These are phyloP conservation scores for Lepisosteus osseus DNA, from an alignment of 2,113 vertebrate species.

Conservation along the genomic window DNA sequence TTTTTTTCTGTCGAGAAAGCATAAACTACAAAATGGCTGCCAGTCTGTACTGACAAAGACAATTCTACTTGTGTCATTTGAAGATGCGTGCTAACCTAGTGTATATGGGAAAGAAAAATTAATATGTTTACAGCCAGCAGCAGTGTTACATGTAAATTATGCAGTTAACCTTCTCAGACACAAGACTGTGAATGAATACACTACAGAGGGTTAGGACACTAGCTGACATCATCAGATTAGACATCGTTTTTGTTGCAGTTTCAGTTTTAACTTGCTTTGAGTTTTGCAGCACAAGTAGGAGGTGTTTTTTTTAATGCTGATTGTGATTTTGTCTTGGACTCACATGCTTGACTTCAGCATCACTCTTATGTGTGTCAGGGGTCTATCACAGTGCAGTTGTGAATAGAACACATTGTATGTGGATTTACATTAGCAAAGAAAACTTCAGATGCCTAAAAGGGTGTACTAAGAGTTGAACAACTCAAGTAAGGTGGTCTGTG, in stretches of 20 bases:
- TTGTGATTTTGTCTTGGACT: slow-evolving; percentile 38
- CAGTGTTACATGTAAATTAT: not conserved
- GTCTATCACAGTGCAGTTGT: slow-evolving; percentile 39
- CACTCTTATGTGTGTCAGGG: slow-evolving; percentile 54
- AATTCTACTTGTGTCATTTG: not conserved
- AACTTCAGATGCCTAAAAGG: slow-evolving; percentile 27
- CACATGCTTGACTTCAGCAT: slow-evolving; percentile 46
- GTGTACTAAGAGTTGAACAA: not conserved
- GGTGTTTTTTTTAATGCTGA: slow-evolving; percentile 51
- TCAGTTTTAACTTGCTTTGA: slow-evolving; percentile 58
- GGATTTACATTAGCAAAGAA: slow-evolving; percentile 22
- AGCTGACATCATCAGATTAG: slow-evolving; percentile 64
- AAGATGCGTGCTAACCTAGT: not conserved
- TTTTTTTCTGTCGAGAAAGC: not conserved
- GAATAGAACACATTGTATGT: slow-evolving; percentile 41
- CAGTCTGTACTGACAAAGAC: not conserved
- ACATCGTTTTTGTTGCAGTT: slow-evolving; percentile 67
- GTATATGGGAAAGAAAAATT: not conserved
- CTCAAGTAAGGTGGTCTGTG: no score
- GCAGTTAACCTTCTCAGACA: not conserved
- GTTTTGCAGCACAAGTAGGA: not conserved
- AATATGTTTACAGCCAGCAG: not conserved
- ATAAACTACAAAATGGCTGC: not conserved
- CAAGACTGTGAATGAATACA: not conserved
- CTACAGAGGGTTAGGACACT: slow-evolving; percentile 46